Percentiles rank a stretch among this genome's conserved stretches.
These are phyloP conservation scores for Eospalax fontanierii DNA, from an alignment of 2,797 vertebrate species.

Conservation along the genomic window DNA sequence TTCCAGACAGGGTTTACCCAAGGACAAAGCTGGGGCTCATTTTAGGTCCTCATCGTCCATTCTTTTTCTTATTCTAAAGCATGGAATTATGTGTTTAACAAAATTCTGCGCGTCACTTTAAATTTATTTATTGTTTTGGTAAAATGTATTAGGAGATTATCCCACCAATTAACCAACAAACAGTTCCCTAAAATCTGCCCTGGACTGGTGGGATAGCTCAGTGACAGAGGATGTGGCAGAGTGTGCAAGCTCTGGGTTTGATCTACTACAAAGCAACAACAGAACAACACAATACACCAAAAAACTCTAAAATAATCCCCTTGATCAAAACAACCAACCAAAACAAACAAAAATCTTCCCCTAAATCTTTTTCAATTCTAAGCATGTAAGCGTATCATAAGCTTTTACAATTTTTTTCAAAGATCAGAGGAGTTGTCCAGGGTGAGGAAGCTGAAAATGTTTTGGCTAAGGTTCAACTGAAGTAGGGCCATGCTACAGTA, in stretches of 20 bases:
- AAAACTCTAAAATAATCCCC: neutral
- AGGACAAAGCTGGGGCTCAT: neutral
- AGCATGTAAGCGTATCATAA: neutral
- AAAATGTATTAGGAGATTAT: neutral
- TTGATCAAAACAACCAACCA: neutral
- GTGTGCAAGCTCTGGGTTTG: neutral
- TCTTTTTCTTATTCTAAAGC: neutral
- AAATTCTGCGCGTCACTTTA: conserved; percentile 1
- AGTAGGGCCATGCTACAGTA: too few species aligned
- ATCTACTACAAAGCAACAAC: neutral
- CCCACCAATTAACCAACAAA: neutral
- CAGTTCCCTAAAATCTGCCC: neutral
- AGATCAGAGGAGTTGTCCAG: neutral
- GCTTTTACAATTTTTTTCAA: neutral
- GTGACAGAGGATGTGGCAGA: neutral
- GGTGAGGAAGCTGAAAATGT: neutral
- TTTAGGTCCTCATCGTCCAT: neutral
- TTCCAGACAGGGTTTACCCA: neutral
- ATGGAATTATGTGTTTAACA: neutral
- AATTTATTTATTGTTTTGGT: neutral
- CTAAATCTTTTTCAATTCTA: neutral
- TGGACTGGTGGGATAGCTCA: neutral
- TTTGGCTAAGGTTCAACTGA: neutral
- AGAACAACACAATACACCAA: neutral
- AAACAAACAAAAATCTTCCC: neutral